phyloP scores from a whole-genome alignment of 2,797 vertebrate species.

The Lepidocolaptes lacrymiger region DNA sequence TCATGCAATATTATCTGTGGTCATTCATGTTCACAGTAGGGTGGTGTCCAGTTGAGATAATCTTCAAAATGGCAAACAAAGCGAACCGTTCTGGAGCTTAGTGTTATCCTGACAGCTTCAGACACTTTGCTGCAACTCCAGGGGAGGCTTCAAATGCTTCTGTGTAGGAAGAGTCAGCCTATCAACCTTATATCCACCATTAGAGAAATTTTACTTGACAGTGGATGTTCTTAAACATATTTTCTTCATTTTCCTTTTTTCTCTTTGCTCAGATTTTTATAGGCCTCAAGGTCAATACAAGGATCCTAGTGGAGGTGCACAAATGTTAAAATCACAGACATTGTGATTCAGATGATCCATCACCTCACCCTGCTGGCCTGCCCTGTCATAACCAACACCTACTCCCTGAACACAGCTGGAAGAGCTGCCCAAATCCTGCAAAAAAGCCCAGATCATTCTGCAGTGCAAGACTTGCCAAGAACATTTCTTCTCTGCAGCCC shows the following conservation, averaged over 20 bases:
- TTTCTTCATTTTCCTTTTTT: background rate
- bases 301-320: background rate
- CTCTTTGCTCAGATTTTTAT: background rate
- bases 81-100: background rate
- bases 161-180: background rate
- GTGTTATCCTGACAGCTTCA: background rate
- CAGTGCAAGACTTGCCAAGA: background rate
- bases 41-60: background rate
- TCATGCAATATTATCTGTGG: background rate
- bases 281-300: background rate
- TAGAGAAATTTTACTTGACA: background rate
- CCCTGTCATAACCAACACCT: background rate
- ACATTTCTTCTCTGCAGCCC: background rate
- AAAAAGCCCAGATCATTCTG: background rate
- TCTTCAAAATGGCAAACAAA: slow-evolving; percentile 1
- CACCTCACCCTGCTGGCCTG: background rate
- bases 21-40: background rate
- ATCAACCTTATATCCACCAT: background rate
- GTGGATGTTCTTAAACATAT: background rate
- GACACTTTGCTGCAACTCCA: background rate
- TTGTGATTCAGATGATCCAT: background rate
- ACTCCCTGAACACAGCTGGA: background rate
- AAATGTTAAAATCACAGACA: background rate
- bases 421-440: background rate
- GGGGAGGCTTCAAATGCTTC: background rate